A percentile compares a stretch with the other conserved stretches of the same genome.
Conservation (phyloP, 2,113 vertebrate genomes). For the Dipodomys spectabilis region DNA sequence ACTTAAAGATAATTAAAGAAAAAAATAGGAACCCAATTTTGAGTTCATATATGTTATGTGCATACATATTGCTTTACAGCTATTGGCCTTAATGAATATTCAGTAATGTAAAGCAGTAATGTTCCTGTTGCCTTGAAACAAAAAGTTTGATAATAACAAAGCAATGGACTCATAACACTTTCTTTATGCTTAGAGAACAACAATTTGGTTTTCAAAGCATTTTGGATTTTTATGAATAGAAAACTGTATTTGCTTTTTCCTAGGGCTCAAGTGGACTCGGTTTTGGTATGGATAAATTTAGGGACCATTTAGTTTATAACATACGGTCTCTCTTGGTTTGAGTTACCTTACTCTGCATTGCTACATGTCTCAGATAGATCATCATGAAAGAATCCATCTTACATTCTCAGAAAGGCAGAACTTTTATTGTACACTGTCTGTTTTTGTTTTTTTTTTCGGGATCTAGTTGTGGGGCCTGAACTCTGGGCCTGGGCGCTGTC, state of each 20-base stretch:
- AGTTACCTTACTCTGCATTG: background rate
- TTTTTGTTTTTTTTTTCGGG: too few species aligned
- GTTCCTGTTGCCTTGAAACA: background rate
- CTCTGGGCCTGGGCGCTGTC: too few species aligned
- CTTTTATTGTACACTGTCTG: background rate
- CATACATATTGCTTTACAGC: background rate
- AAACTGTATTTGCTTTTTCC: background rate
- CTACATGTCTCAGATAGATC: background rate
- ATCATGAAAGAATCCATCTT: background rate
- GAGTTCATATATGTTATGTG: background rate
- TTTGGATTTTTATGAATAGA: background rate
- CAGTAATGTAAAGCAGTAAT: background rate
- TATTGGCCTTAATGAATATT: slow-evolving; percentile 4
- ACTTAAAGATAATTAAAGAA: too few species aligned
- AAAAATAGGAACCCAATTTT: background rate
- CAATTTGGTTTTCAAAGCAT: background rate
- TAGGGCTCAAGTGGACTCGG: background rate
- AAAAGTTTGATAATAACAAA: background rate
- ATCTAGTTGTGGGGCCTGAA: too few species aligned
- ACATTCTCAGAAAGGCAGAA: background rate
- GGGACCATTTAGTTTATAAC: background rate
- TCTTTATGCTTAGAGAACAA: background rate
- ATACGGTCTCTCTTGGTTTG: background rate
- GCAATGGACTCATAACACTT: background rate
- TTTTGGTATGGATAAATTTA: background rate